Evolutionary conservation across 2,113 vertebrate species (phyloP).

Genomic region (Oncorhynchus gorbuscha): DNA sequence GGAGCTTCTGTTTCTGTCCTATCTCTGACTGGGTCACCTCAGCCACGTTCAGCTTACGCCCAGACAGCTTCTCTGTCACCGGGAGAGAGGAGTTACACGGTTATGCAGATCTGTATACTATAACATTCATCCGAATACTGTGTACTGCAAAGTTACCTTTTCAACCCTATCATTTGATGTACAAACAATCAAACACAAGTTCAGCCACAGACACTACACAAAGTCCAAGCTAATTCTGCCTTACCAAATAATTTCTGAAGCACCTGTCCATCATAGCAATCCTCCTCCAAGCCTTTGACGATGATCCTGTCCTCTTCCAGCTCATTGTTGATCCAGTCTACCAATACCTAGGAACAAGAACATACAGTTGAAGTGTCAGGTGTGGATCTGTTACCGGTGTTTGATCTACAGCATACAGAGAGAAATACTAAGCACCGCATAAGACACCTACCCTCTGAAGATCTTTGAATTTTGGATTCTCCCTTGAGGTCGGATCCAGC

Average conservation of each 20-base stretch:
- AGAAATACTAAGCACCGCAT: background rate
- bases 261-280: conserved; percentile 96
- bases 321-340: conserved; percentile 95
- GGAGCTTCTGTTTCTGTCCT: conserved; percentile 95
- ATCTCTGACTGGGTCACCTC: conserved; percentile 97
- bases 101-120: background rate
- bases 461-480: conserved; percentile 91
- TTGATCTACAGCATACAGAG: background rate
- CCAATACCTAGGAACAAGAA: conserved; percentile 79
- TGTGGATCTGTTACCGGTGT: background rate
- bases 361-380: too few relatives aligned
- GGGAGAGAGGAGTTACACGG: conserved; percentile 1
- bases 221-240: conserved; percentile 23
- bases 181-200: too few relatives aligned
- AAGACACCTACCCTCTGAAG: conserved; percentile 84
- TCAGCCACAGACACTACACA: conserved; percentile 1
- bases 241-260: conserved; percentile 95
- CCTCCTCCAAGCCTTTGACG: conserved; percentile 94
- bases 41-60: conserved; percentile 88
- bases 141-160: too few relatives aligned
- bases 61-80: conserved; percentile 83
- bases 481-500: conserved; percentile 89
- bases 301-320: conserved; percentile 95
- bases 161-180: too few relatives aligned
- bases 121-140: too few relatives aligned